Conservation (phyloP, 2,797 vertebrate species). For the Sternarchorhynchus goeldii region DNA sequence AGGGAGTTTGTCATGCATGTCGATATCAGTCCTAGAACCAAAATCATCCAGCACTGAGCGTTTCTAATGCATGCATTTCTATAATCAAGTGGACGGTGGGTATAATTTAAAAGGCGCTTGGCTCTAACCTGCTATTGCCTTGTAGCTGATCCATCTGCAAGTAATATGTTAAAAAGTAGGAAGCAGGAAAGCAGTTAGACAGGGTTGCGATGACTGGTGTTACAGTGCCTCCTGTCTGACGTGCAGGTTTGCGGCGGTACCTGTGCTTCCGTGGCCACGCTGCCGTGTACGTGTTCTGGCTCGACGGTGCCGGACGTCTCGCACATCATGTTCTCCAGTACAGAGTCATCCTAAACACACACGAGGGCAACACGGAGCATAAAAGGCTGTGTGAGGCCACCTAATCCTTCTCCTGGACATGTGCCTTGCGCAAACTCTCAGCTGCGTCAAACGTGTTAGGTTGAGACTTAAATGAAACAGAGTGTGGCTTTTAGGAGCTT, state of each 20-base stretch:
- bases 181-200: neutral
- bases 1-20: too few relatives aligned
- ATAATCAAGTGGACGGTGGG: too few relatives aligned
- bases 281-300: slow-evolving; percentile 16
- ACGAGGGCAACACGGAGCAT: neutral
- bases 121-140: slow-evolving; percentile 41
- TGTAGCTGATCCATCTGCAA: slow-evolving; percentile 49
- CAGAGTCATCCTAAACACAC: slow-evolving; percentile 82
- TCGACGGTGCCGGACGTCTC: slow-evolving; percentile 23
- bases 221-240: neutral
- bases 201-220: neutral
- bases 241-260: slow-evolving; percentile 24
- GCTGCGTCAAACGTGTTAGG: too few relatives aligned
- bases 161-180: neutral
- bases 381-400: neutral
- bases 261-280: slow-evolving; percentile 34
- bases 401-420: too few relatives aligned
- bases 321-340: slow-evolving; percentile 74
- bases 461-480: too few relatives aligned
- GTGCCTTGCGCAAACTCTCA: too few relatives aligned
- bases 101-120: too few relatives aligned
- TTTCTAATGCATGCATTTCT: too few relatives aligned
- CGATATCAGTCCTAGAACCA: too few relatives aligned
- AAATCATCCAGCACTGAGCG: too few relatives aligned
- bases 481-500: too few relatives aligned